These are phyloP conservation scores for Lepas anatifera DNA, from an alignment of 2,888 invertebrate species.

Conservation along the genomic window DNA sequence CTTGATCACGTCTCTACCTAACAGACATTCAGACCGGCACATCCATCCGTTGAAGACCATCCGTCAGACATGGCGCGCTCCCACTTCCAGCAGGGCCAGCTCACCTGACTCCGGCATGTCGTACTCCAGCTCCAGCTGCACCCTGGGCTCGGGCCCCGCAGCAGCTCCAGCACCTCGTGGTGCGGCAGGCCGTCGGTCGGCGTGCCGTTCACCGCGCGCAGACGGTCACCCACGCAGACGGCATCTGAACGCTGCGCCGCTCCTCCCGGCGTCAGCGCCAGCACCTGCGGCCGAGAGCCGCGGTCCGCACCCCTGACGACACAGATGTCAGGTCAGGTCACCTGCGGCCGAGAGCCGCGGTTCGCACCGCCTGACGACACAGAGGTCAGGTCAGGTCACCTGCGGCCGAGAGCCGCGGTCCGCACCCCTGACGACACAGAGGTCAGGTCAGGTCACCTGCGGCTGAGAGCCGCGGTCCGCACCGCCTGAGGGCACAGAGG, in stretches of 20 bases:
- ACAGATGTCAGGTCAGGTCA: not conserved
- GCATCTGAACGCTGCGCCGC: slow-evolving; percentile 61
- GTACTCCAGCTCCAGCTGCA: slow-evolving; percentile 71
- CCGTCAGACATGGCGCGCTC: no score
- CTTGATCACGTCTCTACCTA: no score
- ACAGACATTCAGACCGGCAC: no score
- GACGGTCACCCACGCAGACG: slow-evolving; percentile 62
- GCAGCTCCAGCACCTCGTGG: slow-evolving; percentile 58
- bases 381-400: slow-evolving; percentile 32
- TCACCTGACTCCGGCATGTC: slow-evolving; percentile 67
- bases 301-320: slow-evolving; percentile 49
- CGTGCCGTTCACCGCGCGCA: slow-evolving; percentile 69
- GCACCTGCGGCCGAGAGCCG: slow-evolving; percentile 51
- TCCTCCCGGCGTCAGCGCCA: slow-evolving; percentile 54
- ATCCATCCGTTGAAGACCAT: no score
- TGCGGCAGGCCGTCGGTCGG: slow-evolving; percentile 60
- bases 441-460: not conserved
- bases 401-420: no score
- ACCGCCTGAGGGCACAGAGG: slow-evolving; percentile 48
- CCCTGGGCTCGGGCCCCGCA: slow-evolving; percentile 59
- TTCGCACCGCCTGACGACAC: slow-evolving; percentile 37
- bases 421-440: slow-evolving; percentile 55
- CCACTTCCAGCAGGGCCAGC: no score
- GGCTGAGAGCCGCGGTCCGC: not conserved
- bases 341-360: not conserved